Evolutionary conservation across 2,113 vertebrate species (phyloP).

Genomic region (Channa argus): DNA sequence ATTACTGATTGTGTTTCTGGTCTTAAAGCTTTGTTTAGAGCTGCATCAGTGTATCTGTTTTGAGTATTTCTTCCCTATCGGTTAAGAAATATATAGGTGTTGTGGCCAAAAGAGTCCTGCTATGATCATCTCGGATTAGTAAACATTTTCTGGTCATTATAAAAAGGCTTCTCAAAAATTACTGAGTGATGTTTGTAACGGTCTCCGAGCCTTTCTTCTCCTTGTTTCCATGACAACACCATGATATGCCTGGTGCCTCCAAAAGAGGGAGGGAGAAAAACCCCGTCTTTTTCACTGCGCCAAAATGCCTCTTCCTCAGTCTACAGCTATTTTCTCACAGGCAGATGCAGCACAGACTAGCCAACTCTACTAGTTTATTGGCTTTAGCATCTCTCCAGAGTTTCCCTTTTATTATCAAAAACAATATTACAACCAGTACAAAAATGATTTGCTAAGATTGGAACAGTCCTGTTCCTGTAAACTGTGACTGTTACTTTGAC

Average conservation of each 20-base stretch:
- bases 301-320: conserved; percentile 66
- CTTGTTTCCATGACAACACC: conserved; percentile 86
- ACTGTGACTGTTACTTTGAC: no score
- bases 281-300: conserved; percentile 70
- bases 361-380: background rate
- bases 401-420: no score
- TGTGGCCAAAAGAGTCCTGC: background rate
- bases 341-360: conserved; percentile 9
- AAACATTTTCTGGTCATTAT: conserved; percentile 67
- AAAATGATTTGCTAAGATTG: no score
- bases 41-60: background rate
- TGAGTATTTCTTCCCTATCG: background rate
- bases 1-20: background rate
- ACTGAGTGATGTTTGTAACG: conserved; percentile 80
- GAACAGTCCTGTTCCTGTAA: no score
- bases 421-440: no score
- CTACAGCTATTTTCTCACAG: conserved; percentile 51
- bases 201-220: conserved; percentile 80
- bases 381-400: background rate
- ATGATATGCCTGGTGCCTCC: conserved; percentile 77
- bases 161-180: conserved; percentile 82
- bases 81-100: background rate
- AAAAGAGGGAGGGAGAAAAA: conserved; percentile 68
- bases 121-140: conserved; percentile 50
- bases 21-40: background rate